Conservation (phyloP, 2,113 vertebrate genomes). For the Nansenia antarctica region DNA sequence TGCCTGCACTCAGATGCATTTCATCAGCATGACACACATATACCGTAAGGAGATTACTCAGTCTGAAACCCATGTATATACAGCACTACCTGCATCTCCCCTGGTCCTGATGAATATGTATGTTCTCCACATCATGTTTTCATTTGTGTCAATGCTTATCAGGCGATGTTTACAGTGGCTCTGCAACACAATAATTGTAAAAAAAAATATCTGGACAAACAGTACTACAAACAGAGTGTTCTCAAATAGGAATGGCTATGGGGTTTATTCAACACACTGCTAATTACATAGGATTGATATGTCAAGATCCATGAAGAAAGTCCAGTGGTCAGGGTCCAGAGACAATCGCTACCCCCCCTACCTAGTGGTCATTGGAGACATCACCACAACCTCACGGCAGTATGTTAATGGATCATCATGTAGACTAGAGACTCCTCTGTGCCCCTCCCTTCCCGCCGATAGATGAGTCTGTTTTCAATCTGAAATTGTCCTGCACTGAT, state of each 20-base stretch:
- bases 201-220: constrained; percentile 20
- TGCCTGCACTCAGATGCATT: neutral
- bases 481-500: constrained; percentile 28
- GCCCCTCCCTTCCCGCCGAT: neutral
- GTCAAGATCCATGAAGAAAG: neutral
- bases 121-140: constrained; percentile 22
- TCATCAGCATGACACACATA: neutral
- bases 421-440: neutral
- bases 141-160: constrained; percentile 44
- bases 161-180: constrained; percentile 23
- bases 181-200: constrained; percentile 46
- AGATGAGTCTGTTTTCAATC: constrained; percentile 17
- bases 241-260: neutral
- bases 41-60: neutral
- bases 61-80: neutral
- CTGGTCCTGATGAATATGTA: constrained; percentile 49
- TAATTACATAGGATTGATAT: neutral
- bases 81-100: neutral
- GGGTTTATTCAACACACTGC: neutral
- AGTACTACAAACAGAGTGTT: constrained; percentile 38
- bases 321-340: neutral
- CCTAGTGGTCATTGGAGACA: neutral
- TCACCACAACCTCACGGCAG: neutral
- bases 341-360: neutral
- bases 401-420: neutral